Conservation (phyloP, 2,113 vertebrate genomes). For the Copsychus sechellarum region DNA sequence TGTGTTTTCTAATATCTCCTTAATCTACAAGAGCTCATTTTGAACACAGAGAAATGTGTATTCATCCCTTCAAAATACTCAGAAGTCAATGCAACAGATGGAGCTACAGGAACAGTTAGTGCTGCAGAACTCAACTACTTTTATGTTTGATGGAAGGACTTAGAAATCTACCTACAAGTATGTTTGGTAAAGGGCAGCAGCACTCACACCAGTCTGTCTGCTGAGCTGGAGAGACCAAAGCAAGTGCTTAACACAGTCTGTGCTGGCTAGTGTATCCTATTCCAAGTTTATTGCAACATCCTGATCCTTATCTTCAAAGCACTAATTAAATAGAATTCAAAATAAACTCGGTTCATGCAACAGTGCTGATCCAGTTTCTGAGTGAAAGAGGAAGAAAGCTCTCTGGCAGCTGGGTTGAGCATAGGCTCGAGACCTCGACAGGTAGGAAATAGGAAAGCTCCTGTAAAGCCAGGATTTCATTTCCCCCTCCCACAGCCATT, state of each 20-base stretch:
- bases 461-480: background rate
- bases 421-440: background rate
- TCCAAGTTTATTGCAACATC: conserved; percentile 47
- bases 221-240: background rate
- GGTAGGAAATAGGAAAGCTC: background rate
- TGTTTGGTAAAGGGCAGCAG: background rate
- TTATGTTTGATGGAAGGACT: background rate
- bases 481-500: background rate
- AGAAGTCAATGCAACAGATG: background rate
- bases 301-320: conserved; percentile 56
- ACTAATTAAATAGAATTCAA: conserved; percentile 8
- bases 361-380: background rate
- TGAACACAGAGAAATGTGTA: background rate
- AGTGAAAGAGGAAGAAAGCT: background rate
- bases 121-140: background rate
- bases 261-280: background rate
- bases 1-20: background rate
- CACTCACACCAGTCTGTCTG: background rate
- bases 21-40: background rate
- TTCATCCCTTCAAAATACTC: background rate
- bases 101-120: background rate
- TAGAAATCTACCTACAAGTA: background rate
- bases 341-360: background rate
- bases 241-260: accelerated
- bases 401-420: background rate